Evolutionary conservation across 2,113 vertebrate species (phyloP).

Genomic region (Lutjanus erythropterus): DNA sequence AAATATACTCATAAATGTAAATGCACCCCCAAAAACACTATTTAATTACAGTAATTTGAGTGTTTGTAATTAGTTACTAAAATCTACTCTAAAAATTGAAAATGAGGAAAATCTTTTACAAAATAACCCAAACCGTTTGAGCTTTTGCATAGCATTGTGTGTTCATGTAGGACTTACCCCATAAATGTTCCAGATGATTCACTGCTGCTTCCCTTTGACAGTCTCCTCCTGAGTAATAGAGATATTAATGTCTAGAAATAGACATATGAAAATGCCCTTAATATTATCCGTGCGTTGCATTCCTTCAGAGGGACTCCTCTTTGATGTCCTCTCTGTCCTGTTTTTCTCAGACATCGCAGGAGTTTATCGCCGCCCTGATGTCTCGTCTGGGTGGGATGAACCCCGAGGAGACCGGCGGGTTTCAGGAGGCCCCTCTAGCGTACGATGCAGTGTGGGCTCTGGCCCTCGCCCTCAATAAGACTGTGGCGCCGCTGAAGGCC

Average conservation of each 20-base stretch:
- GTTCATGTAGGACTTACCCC: background rate
- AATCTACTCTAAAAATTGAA: too few species aligned
- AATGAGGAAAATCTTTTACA: background rate
- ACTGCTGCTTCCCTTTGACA: background rate
- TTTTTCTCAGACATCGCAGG: conserved; percentile 91
- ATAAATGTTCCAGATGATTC: background rate
- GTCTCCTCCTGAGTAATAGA: background rate
- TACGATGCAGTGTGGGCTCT: conserved; percentile 97
- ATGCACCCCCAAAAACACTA: too few species aligned
- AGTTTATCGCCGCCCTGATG: conserved; percentile 93
- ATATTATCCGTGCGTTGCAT: background rate
- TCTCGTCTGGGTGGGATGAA: conserved; percentile 91
- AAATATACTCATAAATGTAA: too few species aligned
- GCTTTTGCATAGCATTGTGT: background rate
- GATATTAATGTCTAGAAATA: background rate
- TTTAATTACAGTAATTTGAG: too few species aligned
- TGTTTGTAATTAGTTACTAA: too few species aligned
- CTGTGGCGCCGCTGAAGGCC: conserved; percentile 89
- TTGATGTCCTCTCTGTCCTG: conserved; percentile 1
- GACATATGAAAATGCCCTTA: background rate
- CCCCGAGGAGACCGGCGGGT: conserved; percentile 94
- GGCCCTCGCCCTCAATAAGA: conserved; percentile 95
- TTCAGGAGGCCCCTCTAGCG: conserved; percentile 95
- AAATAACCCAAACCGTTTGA: background rate
- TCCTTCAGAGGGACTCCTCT: background rate